Conservation (phyloP, 2,113 vertebrate species). For the cat (Felis catus) region DNA sequence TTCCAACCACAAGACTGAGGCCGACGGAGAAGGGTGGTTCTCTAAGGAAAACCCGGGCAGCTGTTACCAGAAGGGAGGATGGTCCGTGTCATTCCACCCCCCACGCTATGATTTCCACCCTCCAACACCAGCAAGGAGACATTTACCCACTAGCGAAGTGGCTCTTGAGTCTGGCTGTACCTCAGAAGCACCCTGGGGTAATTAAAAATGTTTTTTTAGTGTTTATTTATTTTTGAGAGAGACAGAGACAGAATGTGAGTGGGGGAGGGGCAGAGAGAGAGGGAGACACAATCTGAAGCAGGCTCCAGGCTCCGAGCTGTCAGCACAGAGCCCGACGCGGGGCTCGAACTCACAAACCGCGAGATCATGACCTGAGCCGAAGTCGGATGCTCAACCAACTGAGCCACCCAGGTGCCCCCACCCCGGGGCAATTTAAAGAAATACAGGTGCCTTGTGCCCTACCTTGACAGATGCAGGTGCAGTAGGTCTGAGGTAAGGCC, state of each 20-base stretch:
- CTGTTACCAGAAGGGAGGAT: background rate
- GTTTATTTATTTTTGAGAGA: too few relatives aligned
- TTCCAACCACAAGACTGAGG: background rate
- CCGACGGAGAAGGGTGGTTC: rapidly evolving
- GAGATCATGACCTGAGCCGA: too few relatives aligned
- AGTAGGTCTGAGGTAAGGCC: background rate
- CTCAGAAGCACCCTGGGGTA: background rate
- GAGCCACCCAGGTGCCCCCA: too few relatives aligned
- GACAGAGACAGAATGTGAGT: too few relatives aligned
- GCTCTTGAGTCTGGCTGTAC: background rate
- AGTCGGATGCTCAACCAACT: too few relatives aligned
- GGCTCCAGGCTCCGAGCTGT: too few relatives aligned
- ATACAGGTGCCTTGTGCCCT: background rate
- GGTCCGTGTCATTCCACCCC: background rate
- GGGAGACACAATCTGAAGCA: too few relatives aligned
- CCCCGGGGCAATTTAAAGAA: background rate
- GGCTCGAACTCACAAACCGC: too few relatives aligned
- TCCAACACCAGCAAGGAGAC: background rate
- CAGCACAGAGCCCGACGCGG: too few relatives aligned
- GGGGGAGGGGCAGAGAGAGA: too few relatives aligned
- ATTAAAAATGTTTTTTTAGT: background rate
- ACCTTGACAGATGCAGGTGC: background rate
- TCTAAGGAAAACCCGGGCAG: background rate
- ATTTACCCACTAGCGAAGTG: background rate
- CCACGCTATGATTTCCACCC: background rate